Evolutionary conservation across 2,797 vertebrate genomes (phyloP), one percentile per base, ranked within the genome.

Genomic region (Coracias cyanogaster): DNA sequence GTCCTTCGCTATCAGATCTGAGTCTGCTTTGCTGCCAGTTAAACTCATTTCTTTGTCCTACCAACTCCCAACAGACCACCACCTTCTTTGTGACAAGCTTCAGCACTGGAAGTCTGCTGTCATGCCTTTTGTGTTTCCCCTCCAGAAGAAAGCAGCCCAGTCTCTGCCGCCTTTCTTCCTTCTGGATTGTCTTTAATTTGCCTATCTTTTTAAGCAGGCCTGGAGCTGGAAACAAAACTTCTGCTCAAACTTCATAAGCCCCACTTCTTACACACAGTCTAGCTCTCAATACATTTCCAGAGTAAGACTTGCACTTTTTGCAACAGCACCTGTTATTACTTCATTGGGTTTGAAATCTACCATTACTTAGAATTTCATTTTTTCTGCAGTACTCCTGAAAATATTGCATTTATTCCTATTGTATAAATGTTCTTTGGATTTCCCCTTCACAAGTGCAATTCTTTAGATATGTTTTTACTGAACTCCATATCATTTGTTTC

Each of bases 61-160:
- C 22, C 33, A 71, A 2, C 29, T 84, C 9, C 33, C 26, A 41
- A 1, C 2, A 24, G 60, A 29, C 16, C 18, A 60, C 20, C n/a
- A 76, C 24, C 24, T 31, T 64, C 43, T 35, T 61, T 72, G 24
- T 6, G 24, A 60, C 55, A 54, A 66, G 16, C 17, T 70, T 39
- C 35, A 16, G 22, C 7, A 11, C 45, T 49, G 48, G 10, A 66
- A 80, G 16, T 43, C 57, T 73, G 46, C 24, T 19, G 24, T 15
- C 0, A 0, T 54, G 14, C 3, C 19, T 46, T 24, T 39, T 8
- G 1, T 45, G 10, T 3, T 45, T 76, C 7, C 21, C 29, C 7
- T 54, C 18, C 12, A 46, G 74, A 41, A 74, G 41, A 12, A 33
- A 7, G 58, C 19, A 62, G 19, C 8, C 39, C 28, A 12, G 20